Percentiles rank a stretch among this genome's conserved stretches.
Conservation (phyloP, 2,888 invertebrate species). For the Nineta flava region DNA sequence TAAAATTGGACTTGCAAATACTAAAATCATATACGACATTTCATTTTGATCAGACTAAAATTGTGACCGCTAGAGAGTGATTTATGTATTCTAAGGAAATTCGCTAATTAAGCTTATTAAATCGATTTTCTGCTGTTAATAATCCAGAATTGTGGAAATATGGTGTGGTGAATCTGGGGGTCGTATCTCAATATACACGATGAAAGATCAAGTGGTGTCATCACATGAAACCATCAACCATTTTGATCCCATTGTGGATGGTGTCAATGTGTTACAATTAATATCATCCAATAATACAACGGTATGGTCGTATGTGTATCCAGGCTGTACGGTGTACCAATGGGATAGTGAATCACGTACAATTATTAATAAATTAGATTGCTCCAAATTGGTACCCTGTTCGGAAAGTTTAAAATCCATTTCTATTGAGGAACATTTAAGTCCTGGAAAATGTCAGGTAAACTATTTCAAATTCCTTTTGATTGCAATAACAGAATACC, state of each 20-base stretch:
- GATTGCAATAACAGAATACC: too few species aligned
- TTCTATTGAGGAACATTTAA: conserved; percentile 73
- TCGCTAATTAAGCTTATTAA: too few species aligned
- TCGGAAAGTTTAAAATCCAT: conserved; percentile 85
- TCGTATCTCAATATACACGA: conserved; percentile 59
- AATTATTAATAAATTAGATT: conserved; percentile 68
- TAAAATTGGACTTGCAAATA: too few species aligned
- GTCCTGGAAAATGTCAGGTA: conserved; percentile 60
- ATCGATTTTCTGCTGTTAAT: too few species aligned
- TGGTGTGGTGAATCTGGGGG: conserved; percentile 84
- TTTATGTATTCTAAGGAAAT: too few species aligned
- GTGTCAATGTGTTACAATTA: conserved; percentile 53
- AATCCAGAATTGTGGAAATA: conserved; percentile 48
- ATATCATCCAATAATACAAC: conserved; percentile 42
- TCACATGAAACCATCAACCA: conserved; percentile 55
- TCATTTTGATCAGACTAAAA: too few species aligned
- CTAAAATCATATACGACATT: too few species aligned
- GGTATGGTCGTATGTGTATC: conserved; percentile 71
- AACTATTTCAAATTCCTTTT: neutral
- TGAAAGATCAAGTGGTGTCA: conserved; percentile 53
- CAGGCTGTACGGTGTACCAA: conserved; percentile 77
- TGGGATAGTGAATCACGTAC: conserved; percentile 57
- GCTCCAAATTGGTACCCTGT: conserved; percentile 81
- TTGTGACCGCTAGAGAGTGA: too few species aligned
- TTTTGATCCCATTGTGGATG: conserved; percentile 38